Evolutionary conservation across 2,888 invertebrate species (phyloP), one percentile per base, ranked within the genome.

Genomic region (Melangyna quadrimaculata): DNA sequence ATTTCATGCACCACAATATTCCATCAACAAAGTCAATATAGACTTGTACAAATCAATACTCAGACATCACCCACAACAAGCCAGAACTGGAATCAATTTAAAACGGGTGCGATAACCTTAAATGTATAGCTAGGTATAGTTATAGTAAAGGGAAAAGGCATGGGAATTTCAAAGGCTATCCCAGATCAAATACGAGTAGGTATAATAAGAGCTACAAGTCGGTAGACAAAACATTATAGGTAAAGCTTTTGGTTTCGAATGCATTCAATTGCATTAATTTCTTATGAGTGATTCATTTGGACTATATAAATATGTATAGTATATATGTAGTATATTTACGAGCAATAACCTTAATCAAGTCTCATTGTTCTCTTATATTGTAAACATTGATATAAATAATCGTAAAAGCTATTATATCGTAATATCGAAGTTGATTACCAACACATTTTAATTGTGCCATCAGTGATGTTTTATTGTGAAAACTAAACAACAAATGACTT

Each of bases 211-310:
- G n/a, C 6, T 7, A 40, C n/a, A 40, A n/a, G 40, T 40, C 14
- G 40, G 40, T 37, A n/a, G 6, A 40, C 2, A n/a, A 5, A 40
- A n/a, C 2, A 10, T 3, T 14, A 32, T 1, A 32, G 9, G 3
- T 9, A 5, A 7, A 40, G 40, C 40, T n/a, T n/a, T n/a, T n/a
- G 48, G 12, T 12, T 48, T 22, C 2, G 3, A 40, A 40, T 57
- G 32, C 35, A 57, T 32, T 57, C 57, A 57, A 57, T 57, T 57
- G 35, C 57, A 57, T 57, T 57, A 32, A 35, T 12, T 35, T 19
- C 35, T 32, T 57, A 6, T 17, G 57, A 57, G 12, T 57, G 57
- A 4, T 32, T 57, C 10, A 17, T 57, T 57, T 19, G 7, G 14
- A n/a, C 2, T n/a, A 40, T 14, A 14, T 1, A 37, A 19, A 7